phyloP scores from a whole-genome alignment of 2,797 vertebrate species.

The Ficedula albicollis region DNA sequence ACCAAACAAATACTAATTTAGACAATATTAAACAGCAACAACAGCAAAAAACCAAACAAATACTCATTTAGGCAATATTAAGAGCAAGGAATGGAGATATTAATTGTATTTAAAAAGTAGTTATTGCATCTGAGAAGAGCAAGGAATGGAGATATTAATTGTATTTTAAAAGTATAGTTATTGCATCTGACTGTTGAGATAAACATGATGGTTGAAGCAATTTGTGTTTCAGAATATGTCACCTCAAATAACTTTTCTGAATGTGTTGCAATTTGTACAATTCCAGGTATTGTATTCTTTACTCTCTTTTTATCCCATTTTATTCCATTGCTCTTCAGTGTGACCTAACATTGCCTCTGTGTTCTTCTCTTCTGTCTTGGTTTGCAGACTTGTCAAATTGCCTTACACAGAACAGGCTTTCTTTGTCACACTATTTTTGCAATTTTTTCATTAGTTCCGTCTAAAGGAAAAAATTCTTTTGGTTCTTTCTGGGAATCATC shows the following conservation, averaged over 20 bases:
- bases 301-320: neutral
- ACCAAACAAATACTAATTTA: accelerated
- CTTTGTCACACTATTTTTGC: neutral
- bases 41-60: accelerated
- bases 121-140: neutral
- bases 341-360: neutral
- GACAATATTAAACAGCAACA: neutral
- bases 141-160: neutral
- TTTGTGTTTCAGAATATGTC: neutral
- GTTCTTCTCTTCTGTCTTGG: neutral
- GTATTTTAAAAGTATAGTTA: neutral
- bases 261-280: neutral
- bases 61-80: neutral
- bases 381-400: neutral
- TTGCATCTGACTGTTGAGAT: neutral
- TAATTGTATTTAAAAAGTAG: neutral
- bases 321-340: neutral
- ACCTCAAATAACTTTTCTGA: neutral
- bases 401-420: neutral
- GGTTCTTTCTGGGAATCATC: neutral
- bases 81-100: neutral
- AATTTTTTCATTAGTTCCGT: neutral
- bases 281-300: neutral
- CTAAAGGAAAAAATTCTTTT: neutral
- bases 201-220: neutral